Base-by-base conservation (phyloP, 2,113 vertebrate genomes). In the Cromileptes altivelis region DNA sequence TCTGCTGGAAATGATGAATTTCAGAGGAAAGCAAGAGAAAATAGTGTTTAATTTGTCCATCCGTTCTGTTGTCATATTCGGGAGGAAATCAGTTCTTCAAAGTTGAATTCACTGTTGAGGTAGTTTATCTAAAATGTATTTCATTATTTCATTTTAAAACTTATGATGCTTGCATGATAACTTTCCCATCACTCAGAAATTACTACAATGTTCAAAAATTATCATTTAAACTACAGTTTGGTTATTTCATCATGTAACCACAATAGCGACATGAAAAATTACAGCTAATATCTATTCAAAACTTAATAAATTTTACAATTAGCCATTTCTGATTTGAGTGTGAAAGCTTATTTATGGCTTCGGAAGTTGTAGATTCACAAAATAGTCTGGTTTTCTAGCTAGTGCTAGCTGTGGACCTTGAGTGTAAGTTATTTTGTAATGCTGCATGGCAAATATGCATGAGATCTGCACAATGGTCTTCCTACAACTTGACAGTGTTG, bases 11-110 rank as follows among this genome's bases (percentile, higher is more conserved):
- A 78, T 70, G 21, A 74, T 61, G 19, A 19, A 70, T 75, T 79
- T 79, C 25, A 30, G 72, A 49, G 58, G 47, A 62, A 52, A 70
- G 61, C 68, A 3, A 52, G 25, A 83, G 6, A 70, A 62, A 58
- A 62, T 56, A 19, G 27, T 75, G 55, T 58, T 65, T 69, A 65
- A 80, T 75, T 71, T 85, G 37, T 64, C 55, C n/a, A 42, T 84
- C 62, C 68, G n/a, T 67, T 57, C 53, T 73, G 53, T 65, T 75
- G 78, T 70, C 52, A 80, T 50, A 58, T 60, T 69, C 49, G 27
- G n/a, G 42, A 70, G 67, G 62, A 58, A 77, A 58, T 72, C 55
- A 17, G 3, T 49, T 58, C 14, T 78, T 45, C 12, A 64, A 27
- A 62, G 60, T 72, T 56, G 9, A 23, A 25, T 61, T 68, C 18